Base-by-base conservation (phyloP, 2,113 vertebrate genomes). In the Aleadryas rufinucha region DNA sequence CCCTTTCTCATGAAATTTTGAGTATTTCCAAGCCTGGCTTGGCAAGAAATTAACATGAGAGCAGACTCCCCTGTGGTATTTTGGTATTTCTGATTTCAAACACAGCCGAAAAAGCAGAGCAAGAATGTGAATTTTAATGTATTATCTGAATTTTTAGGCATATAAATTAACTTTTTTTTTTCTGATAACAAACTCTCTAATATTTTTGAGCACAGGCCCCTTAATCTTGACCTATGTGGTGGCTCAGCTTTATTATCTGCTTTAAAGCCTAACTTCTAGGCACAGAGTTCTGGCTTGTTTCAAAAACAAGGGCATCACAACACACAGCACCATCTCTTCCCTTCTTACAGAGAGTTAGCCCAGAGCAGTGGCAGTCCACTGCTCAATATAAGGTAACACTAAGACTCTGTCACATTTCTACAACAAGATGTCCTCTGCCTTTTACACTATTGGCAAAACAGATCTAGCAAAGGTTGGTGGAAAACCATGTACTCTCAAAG, bases 1-100 rank as follows among this genome's bases (percentile, higher is more conserved):
- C 31, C 37, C 49, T 94, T 96, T 96, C 96, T 95, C 94, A 97
- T 83, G 87, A 94, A 97, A 91, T 50, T 52, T 88, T 60, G 47
- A 89, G 37, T 52, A 39, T 89, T 96, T 94, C 66, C 90, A 96
- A 82, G 81, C 30, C 68, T 65, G 41, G n/a, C 52, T 97, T 97
- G 94, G 95, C 92, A 97, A 96, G 84, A 90, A 95, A 41, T 64
- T 77, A 93, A 78, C 63, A 70, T 44, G 63, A 95, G 33, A 96
- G 63, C 63, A 92, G 85, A 95, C 15, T 97, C 94, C 89, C 84
- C 85, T 6, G 30, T 94, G 89, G 79, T 77, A 87, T 84, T 93
- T 93, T 87, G 90, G 76, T 93, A 95, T 96, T 96, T 90, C 66
- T 89, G 44, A 86, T 85, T 84, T 68, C 83, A 86, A 90, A 66